These are phyloP conservation scores for Orchestia grillus DNA, from an alignment of 1,140 invertebrate species.

Conservation along the genomic window DNA sequence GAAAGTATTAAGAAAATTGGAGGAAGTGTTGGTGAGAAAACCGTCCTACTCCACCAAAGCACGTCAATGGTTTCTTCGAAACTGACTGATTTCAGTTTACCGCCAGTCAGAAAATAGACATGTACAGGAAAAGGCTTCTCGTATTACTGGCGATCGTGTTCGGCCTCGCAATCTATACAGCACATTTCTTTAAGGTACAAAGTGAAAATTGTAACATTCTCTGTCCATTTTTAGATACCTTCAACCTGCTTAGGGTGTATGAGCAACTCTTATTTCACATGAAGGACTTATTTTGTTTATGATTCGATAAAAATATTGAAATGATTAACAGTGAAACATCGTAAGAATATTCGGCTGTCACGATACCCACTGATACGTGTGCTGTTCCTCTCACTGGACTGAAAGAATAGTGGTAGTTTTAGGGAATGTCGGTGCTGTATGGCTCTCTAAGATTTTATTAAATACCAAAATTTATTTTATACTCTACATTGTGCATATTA, in stretches of 20 bases:
- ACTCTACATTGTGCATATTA: too few relatives aligned
- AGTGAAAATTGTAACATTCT: background rate
- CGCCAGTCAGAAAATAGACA: background rate
- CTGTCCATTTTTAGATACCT: background rate
- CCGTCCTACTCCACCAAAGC: background rate
- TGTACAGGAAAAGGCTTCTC: background rate
- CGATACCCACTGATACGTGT: background rate
- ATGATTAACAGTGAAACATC: background rate
- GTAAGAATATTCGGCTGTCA: background rate
- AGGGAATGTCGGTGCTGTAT: background rate
- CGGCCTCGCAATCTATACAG: background rate
- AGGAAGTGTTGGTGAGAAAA: background rate
- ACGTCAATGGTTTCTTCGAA: background rate
- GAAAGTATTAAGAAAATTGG: background rate
- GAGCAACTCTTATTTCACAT: too few relatives aligned
- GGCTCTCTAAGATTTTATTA: background rate
- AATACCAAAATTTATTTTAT: background rate
- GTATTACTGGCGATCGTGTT: background rate
- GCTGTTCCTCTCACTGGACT: background rate
- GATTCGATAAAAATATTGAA: too few relatives aligned
- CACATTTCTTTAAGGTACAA: background rate
- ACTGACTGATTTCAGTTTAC: background rate
- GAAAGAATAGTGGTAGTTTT: background rate
- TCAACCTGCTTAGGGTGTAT: too few relatives aligned
- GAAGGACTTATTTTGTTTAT: too few relatives aligned